Evolutionary conservation across 37 sponge, comb jelly and placozoan genomes (phyloP), one percentile per base, ranked within the genome.

Genomic region (Oscarella lobularis): DNA sequence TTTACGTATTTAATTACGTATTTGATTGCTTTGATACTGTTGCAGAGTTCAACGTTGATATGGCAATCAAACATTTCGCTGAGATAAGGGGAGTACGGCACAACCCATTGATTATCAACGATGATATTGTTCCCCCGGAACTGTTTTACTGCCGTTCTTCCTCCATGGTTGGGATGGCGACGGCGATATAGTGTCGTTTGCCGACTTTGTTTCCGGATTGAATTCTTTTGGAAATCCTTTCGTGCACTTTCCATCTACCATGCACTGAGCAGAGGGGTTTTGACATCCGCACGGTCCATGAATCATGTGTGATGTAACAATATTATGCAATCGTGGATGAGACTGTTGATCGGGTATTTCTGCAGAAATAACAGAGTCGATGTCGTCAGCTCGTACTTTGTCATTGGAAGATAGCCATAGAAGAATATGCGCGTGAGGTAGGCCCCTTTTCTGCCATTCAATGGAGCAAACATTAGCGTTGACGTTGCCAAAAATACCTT

Each of bases 101-200:
- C 84, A 37, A 87, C 73, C 79, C 79, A 80, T 34, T 75, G 73
- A 74, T 87, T 85, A 75, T 85, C 79, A 2, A 81, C 74, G n/a
- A 29, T 36, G 60, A 48, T 48, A 48, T 20, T 48, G 14, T 20
- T 48, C 20, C 14, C 60, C 60, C 20, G 9, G 9, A 48, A 48
- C 20, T 48, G 9, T 35, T 37, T 72, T 1, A 9, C 73, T 0
- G 67, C 67, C 35, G 76, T 75, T 54, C 38, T 55, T 39, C 86
- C 78, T 77, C 82, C 83, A 38, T 83, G 78, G 37, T 30, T 41
- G 41, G 82, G 82, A 60, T 41, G 31, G 4, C 66, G 35, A 39
- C 39, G 69, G 35, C 67, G 35, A 74, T 85, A 84, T 31, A 39
- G 66, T 36, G 37, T 84, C 82, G 34, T 67, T 55, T 38, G 72